These are phyloP conservation scores for Porites divaricata DNA, from an alignment of 92 coral and sea anemone genomes.

Conservation along the genomic window DNA sequence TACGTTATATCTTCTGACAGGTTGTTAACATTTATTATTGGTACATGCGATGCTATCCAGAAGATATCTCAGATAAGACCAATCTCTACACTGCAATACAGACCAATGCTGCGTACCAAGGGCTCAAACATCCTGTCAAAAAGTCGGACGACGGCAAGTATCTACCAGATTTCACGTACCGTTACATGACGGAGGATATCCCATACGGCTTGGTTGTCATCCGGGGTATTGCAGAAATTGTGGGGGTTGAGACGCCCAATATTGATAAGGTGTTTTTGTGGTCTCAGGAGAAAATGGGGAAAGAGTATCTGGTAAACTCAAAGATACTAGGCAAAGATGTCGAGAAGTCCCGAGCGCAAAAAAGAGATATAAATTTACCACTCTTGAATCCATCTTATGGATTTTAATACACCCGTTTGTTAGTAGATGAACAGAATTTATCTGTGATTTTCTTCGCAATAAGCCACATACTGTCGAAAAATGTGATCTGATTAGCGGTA, in stretches of 20 bases:
- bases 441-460: no score
- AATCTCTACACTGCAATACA: slow-evolving; percentile 31
- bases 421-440: no score
- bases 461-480: no score
- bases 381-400: not conserved
- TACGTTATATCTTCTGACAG: not conserved
- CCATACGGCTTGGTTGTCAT: not conserved
- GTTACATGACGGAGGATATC: not conserved
- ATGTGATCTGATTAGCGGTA: no score
- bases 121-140: slow-evolving; percentile 48
- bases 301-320: not conserved
- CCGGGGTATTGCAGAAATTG: not conserved
- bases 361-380: not conserved
- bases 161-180: not conserved
- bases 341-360: not conserved
- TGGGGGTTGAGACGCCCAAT: not conserved
- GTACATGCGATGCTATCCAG: slow-evolving; percentile 7
- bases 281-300: not conserved
- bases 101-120: slow-evolving; percentile 55
- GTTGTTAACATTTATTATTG: not conserved
- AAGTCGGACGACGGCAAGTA: not conserved
- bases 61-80: slow-evolving; percentile 14
- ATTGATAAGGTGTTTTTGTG: not conserved
- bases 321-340: not conserved
- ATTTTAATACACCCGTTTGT: not conserved